Percentiles rank a stretch among this genome's conserved stretches.
These are phyloP conservation scores for Carollia perspicillata DNA, from an alignment of 2,113 vertebrate species.

Conservation along the genomic window DNA sequence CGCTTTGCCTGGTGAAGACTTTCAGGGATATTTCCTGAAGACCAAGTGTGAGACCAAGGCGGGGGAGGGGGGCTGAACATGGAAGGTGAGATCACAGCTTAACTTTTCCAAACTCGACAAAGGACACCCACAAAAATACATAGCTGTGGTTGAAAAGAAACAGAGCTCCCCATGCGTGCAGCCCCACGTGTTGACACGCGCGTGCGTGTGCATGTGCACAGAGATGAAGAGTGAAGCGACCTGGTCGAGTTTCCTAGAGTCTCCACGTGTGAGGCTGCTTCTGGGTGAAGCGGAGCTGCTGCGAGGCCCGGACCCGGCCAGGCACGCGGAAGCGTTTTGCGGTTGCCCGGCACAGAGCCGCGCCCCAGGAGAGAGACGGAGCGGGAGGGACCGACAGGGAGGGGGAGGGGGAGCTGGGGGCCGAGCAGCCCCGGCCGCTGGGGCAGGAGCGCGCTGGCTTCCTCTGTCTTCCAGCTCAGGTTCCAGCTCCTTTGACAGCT, in stretches of 20 bases:
- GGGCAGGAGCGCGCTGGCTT: too few relatives aligned
- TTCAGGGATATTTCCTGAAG: not conserved
- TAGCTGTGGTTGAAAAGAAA: not conserved
- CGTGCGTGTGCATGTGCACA: accelerated
- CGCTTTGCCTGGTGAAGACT: not conserved
- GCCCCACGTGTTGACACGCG: not conserved
- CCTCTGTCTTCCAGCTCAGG: not conserved
- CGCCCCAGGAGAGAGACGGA: not conserved
- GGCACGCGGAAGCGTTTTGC: not conserved
- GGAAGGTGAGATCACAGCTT: not conserved
- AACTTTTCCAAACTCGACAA: not conserved
- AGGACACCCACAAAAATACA: not conserved
- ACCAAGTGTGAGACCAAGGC: not conserved
- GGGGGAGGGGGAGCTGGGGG: not conserved
- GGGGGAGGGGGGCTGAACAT: not conserved
- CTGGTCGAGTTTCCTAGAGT: not conserved
- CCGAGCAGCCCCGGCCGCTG: too few relatives aligned
- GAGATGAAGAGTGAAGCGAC: not conserved
- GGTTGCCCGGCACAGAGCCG: not conserved
- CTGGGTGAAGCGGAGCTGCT: not conserved
- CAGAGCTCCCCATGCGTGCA: not conserved
- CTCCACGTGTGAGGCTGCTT: not conserved
- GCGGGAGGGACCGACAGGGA: too few relatives aligned
- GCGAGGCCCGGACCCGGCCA: not conserved
- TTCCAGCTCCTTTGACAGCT: not conserved